Percentiles rank a stretch among this genome's conserved stretches.
Evolutionary conservation across 1,140 invertebrate genomes (phyloP).

Genomic region (Drosophila aff.): DNA sequence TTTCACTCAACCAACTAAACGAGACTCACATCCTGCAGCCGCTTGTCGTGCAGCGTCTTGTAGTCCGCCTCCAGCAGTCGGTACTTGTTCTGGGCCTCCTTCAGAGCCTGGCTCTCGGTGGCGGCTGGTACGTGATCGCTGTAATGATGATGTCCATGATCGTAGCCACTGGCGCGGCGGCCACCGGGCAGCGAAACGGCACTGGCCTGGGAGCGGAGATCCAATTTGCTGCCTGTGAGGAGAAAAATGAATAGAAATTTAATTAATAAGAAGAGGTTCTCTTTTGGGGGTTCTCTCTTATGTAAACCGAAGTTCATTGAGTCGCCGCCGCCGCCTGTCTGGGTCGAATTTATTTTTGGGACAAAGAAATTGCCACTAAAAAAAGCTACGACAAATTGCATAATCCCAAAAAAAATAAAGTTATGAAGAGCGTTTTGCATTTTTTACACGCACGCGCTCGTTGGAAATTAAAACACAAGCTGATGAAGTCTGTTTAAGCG

Average conservation of each 20-base stretch:
- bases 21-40: slow-evolving; percentile 89
- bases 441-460: slow-evolving; percentile 31
- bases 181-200: slow-evolving; percentile 7
- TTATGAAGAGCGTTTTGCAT: slow-evolving; percentile 41
- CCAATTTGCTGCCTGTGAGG: slow-evolving; percentile 40
- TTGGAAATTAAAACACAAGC: slow-evolving; percentile 42
- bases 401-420: slow-evolving; percentile 8
- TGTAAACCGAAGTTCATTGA: slow-evolving; percentile 32
- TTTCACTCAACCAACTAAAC: accelerated
- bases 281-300: neutral
- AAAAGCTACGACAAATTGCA: slow-evolving; percentile 11
- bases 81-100: slow-evolving; percentile 88
- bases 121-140: slow-evolving; percentile 86
- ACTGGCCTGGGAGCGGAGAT: slow-evolving; percentile 23
- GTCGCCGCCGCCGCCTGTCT: neutral
- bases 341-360: slow-evolving; percentile 2
- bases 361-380: slow-evolving; percentile 14
- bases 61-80: slow-evolving; percentile 88
- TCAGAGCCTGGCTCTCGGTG: slow-evolving; percentile 87
- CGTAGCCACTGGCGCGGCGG: slow-evolving; percentile 37
- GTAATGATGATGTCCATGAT: slow-evolving; percentile 54
- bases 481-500: slow-evolving; percentile 26
- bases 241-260: neutral
- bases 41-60: slow-evolving; percentile 89
- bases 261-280: neutral